Percentiles rank a stretch among this genome's conserved stretches.
Conservation (phyloP, 2,797 vertebrate species). For the Avahi laniger region DNA sequence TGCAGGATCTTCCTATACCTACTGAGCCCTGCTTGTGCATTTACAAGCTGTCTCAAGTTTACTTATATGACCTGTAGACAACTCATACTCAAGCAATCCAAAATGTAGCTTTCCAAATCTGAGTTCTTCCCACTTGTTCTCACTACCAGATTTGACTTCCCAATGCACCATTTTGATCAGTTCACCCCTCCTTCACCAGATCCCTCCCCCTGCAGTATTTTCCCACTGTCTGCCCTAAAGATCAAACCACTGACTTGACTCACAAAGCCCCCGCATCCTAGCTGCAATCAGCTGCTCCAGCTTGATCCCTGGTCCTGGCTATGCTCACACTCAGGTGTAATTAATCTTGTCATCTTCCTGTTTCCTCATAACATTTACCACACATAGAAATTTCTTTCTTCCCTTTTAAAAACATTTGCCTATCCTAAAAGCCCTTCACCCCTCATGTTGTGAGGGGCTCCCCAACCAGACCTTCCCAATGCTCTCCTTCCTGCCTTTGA, state of each 20-base stretch:
- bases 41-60: neutral
- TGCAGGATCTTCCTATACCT: neutral
- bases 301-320: neutral
- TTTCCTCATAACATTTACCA: neutral
- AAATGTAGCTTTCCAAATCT: neutral
- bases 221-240: neutral
- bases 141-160: neutral
- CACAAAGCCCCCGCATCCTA: neutral
- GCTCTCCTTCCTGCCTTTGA: neutral
- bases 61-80: neutral
- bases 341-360: neutral
- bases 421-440: neutral
- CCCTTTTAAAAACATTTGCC: neutral
- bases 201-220: fast-evolving
- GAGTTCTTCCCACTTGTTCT: neutral
- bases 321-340: neutral
- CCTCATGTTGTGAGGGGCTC: neutral
- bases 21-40: neutral
- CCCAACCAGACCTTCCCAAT: too few species aligned
- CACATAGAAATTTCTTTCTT: neutral
- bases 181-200: too few species aligned
- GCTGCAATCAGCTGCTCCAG: neutral
- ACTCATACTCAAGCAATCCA: neutral
- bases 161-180: neutral
- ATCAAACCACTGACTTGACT: neutral